Evolutionary conservation across 2,888 invertebrate genomes (phyloP).

Genomic region (Liposcelis brunnea): DNA sequence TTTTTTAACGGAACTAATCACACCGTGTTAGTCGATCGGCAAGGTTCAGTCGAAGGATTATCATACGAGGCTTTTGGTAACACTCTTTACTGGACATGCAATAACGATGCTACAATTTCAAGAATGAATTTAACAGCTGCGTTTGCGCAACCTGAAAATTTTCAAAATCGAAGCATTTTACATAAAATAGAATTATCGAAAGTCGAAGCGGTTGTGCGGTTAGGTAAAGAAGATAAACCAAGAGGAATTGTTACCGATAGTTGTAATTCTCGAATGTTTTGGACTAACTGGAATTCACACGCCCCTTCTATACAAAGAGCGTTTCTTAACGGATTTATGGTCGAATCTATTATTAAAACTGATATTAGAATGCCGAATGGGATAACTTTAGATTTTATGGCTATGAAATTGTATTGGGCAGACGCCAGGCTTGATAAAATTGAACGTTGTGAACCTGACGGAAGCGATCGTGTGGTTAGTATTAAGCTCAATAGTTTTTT

Average conservation of each 20-base stretch:
- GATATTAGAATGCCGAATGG: conserved; percentile 79
- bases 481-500: too few relatives aligned
- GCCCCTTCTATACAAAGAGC: conserved; percentile 67
- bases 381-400: conserved; percentile 54
- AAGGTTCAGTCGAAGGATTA: conserved; percentile 76
- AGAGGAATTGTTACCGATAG: conserved; percentile 72
- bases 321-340: conserved; percentile 43
- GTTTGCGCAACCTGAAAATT: conserved; percentile 22
- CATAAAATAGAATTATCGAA: conserved; percentile 11
- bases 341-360: conserved; percentile 52
- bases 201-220: conserved; percentile 41
- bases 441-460: conserved; percentile 65
- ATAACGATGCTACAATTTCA: conserved; percentile 56
- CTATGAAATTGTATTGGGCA: conserved; percentile 66
- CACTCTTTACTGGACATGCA: conserved; percentile 73
- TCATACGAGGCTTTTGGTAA: conserved; percentile 52
- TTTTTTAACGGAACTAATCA: conserved; percentile 63
- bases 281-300: conserved; percentile 81
- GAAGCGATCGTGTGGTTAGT: conserved; percentile 46
- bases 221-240: conserved; percentile 57
- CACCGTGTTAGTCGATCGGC: conserved; percentile 47
- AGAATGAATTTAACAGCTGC: conserved; percentile 32
- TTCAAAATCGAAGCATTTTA: too few relatives aligned
- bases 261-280: conserved; percentile 57
- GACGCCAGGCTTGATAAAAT: conserved; percentile 74